phyloP scores from a whole-genome alignment of 2,888 invertebrate species.

The Heliconius sara region DNA sequence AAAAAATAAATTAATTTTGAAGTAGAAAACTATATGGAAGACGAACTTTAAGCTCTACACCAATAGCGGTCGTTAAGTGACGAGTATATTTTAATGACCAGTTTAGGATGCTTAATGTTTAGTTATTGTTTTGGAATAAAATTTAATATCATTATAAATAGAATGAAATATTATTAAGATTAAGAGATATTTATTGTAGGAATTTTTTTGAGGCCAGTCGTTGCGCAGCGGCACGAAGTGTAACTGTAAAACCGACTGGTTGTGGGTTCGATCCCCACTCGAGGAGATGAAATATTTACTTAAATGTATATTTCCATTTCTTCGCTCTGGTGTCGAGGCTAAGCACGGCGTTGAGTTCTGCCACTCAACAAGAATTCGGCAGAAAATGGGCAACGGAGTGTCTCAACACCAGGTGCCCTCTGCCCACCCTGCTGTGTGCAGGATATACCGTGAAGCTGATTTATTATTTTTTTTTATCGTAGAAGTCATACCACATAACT shows the following conservation, averaged over 20 bases:
- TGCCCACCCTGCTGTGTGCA: too few species aligned
- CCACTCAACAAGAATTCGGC: too few species aligned
- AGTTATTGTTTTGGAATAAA: slow-evolving; percentile 23
- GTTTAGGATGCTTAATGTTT: slow-evolving; percentile 17
- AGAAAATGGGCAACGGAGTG: too few species aligned
- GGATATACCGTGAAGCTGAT: too few species aligned
- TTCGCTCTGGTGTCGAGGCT: too few species aligned
- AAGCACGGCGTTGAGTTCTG: too few species aligned
- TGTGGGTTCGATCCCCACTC: too few species aligned
- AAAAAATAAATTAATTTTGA: neutral
- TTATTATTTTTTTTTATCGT: neutral
- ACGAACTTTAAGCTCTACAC: slow-evolving; percentile 5
- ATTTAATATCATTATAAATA: slow-evolving; percentile 22
- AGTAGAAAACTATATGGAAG: neutral
- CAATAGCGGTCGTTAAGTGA: slow-evolving; percentile 33
- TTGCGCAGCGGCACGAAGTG: too few species aligned
- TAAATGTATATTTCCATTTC: too few species aligned
- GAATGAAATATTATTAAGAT: neutral
- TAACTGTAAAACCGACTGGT: too few species aligned
- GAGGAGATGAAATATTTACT: too few species aligned
- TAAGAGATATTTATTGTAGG: neutral
- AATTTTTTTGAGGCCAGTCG: neutral
- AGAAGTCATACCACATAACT: neutral
- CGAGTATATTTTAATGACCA: slow-evolving; percentile 30
- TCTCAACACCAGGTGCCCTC: too few species aligned